Evolutionary conservation across 2,797 vertebrate species (phyloP), one percentile per base, ranked within the genome.

Genomic region (Alosa sapidissima): DNA sequence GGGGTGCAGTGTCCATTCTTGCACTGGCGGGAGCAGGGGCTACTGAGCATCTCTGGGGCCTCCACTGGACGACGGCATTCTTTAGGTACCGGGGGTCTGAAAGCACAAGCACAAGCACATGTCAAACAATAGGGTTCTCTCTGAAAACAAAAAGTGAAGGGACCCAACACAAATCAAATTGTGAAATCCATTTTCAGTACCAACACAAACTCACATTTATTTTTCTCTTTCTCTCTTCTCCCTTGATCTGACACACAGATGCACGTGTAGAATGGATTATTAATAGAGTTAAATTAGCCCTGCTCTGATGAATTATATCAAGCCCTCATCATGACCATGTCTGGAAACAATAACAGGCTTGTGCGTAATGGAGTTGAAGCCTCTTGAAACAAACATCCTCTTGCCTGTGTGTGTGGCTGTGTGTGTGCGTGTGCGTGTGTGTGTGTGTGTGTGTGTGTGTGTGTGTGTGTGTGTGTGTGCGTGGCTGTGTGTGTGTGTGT

Each of bases 1-100:
- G 98, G 98, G 84, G 97, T 98, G 90, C 97, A 99, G 94, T 97
- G 96, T 86, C 98, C 98, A 0, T 99, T 99, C 90, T 97, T 96
- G 93, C 98, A 99, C 85, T 97, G 96, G 86, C 97, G 93, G 89
- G 98, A 97, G 91, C 98, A 99, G 88, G 97, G 96, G 0, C 97
- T 98, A 86, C 95, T 95, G 93, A 99, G 91, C 68, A 95, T 95
- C 94, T 98, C 97, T 2, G 97, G 96, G 81, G 96, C 92, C 82
- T 97, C 96, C 88, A 97, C 92, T 3, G 90, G 92, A 88, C 95
- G 95, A 93, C 95, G 97, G 92, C 98, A 99, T 92, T 99, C 98
- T 93, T 98, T 98, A 2, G 97, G 98, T 91, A 96, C 90, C 86
- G 94, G 94, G 89, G 97, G 96, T 93, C 98, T 99, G 92, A 92